These are phyloP conservation scores for Clarias fuscus DNA, from an alignment of 2,797 vertebrate species.

Conservation along the genomic window DNA sequence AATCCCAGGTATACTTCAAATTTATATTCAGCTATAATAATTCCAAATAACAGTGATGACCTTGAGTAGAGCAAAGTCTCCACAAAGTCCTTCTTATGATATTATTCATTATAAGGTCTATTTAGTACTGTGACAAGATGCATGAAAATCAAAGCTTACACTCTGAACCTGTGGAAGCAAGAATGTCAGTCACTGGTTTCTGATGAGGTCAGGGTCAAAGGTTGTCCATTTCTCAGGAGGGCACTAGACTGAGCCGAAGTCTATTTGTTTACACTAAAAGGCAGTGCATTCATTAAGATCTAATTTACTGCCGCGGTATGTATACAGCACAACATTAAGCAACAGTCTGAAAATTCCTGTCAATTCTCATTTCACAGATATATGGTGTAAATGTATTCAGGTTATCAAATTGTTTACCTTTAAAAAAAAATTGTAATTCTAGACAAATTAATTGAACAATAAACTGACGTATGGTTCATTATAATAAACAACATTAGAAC, in stretches of 20 bases:
- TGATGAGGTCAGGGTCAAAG: slow-evolving; percentile 51
- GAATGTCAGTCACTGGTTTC: slow-evolving; percentile 41
- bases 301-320: slow-evolving; percentile 11
- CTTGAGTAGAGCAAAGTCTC: slow-evolving; percentile 22
- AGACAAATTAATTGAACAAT: background rate
- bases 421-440: background rate
- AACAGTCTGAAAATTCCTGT: background rate
- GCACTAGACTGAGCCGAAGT: slow-evolving; percentile 37
- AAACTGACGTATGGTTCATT: background rate
- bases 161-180: slow-evolving; percentile 43
- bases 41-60: slow-evolving; percentile 19
- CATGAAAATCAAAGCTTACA: slow-evolving; percentile 37
- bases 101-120: background rate
- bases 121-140: slow-evolving; percentile 15
- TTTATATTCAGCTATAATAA: background rate
- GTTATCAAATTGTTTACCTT: background rate
- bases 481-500: background rate
- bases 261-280: slow-evolving; percentile 52
- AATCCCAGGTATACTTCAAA: background rate
- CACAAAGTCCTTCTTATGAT: background rate
- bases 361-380: background rate
- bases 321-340: background rate
- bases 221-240: slow-evolving; percentile 45
- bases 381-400: background rate
- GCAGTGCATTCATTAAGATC: slow-evolving; percentile 14